Evolutionary conservation across 2,888 invertebrate genomes (phyloP), one percentile per base, ranked within the genome.

Genomic region (Pantelozetes paolii): DNA sequence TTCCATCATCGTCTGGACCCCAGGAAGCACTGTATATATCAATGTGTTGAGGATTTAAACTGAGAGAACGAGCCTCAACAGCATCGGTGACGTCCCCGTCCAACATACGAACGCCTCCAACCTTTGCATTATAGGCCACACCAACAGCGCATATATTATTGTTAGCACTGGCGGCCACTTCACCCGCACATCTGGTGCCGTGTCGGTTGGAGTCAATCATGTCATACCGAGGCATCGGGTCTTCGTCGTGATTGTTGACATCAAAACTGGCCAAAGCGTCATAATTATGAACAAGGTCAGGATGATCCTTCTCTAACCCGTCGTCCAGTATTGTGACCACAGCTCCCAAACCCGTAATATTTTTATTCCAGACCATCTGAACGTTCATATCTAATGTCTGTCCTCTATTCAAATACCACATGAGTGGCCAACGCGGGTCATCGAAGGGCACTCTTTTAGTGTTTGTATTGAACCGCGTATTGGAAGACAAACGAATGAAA

Each of bases 21-120:
- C 85, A 85, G 9, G 83, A 94, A 8, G 97, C 97, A 80, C 94
- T 95, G 84, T 98, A 99, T 79, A 99, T 95, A 83, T 99, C 95
- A 78, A 99, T 95, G 82, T 98, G 96, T 80, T 98, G 93, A 30
- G 93, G 92, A 83, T 95, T 94, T 74, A 95, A 87, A 79, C 94
- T 92, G 28, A 99, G 86, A 0, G 96, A 95, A 76, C 92, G 87
- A 1, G 98, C 97, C 84, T 99, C 99, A 13, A 99, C 97, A 0
- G 95, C 95, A 83, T 99, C 99, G 0, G 98, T 99, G 73, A 99
- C 98, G 83, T 98, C 95, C 40, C 97, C 97, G 81, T 97, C 96
- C 80, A 98, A 83, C 96, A 97, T 97, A 67, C 96, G 87, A n/a
- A 97, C 96, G 78, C 97, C 94, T 83, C 95, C 95, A 79, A 99